Conservation (phyloP, 2,797 vertebrate genomes). For the Myotis vivesi region DNA sequence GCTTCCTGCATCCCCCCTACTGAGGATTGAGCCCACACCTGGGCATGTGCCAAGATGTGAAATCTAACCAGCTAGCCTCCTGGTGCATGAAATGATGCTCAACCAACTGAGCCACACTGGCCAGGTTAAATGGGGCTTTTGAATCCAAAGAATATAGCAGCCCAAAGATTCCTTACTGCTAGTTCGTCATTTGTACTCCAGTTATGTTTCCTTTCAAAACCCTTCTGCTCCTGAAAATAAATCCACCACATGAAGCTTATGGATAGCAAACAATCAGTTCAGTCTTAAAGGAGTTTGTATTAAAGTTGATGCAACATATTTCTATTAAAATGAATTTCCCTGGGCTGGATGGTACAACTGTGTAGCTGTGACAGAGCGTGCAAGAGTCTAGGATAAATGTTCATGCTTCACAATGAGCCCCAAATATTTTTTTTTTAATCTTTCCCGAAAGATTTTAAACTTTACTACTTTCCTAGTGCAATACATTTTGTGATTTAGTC, state of each 20-base stretch:
- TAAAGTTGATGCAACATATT: background rate
- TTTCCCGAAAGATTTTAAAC: background rate
- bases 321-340: conserved; percentile 5
- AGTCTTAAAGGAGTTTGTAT: background rate
- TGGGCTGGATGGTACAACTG: background rate
- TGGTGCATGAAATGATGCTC: no score
- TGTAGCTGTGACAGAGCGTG: background rate
- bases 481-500: conserved; percentile 30
- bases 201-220: background rate
- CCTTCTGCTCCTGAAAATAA: background rate
- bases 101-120: no score
- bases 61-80: no score
- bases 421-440: background rate
- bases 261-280: background rate
- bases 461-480: background rate
- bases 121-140: background rate
- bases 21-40: no score
- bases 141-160: background rate
- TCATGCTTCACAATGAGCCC: background rate
- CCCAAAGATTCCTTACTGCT: background rate
- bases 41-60: no score
- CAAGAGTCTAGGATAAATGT: background rate
- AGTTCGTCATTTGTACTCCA: background rate
- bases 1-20: no score
- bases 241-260: background rate